Conservation (phyloP, 2,888 invertebrate species). For the Drosophila longiperda region DNA sequence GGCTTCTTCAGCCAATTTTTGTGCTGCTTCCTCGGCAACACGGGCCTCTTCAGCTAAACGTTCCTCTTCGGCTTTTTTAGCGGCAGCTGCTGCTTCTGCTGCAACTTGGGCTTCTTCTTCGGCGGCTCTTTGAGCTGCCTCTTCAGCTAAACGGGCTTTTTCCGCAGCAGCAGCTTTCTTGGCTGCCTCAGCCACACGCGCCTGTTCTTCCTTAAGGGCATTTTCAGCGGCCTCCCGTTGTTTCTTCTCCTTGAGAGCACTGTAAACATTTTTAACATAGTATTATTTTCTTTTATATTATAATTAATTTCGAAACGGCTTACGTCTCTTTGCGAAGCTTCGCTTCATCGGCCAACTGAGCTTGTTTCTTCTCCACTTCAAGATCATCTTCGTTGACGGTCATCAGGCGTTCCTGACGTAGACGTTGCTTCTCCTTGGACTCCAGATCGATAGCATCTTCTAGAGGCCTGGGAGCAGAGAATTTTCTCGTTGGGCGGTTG, state of each 20-base stretch:
- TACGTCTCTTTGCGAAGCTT: conserved; percentile 85
- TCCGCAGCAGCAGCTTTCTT: conserved; percentile 84
- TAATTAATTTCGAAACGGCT: conserved; percentile 9
- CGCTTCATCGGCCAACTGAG: conserved; percentile 86
- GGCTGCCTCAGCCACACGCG: conserved; percentile 86
- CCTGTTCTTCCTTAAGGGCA: conserved; percentile 86
- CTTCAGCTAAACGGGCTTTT: conserved; percentile 85
- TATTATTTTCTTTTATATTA: neutral
- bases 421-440: conserved; percentile 88
- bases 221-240: conserved; percentile 85
- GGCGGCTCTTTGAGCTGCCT: conserved; percentile 86
- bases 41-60: conserved; percentile 85
- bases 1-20: conserved; percentile 85
- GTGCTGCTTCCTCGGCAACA: conserved; percentile 84
- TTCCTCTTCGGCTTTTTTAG: conserved; percentile 77
- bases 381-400: conserved; percentile 86
- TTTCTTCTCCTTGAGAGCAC: conserved; percentile 87
- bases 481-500: conserved; percentile 89
- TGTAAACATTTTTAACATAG: conserved; percentile 56
- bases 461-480: conserved; percentile 87
- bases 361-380: conserved; percentile 86
- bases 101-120: conserved; percentile 85
- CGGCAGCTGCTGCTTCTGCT: conserved; percentile 84
- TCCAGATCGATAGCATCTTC: conserved; percentile 87
- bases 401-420: conserved; percentile 87